These are phyloP conservation scores for Leiothrix lutea DNA, from an alignment of 2,113 vertebrate genomes.

Conservation along the genomic window DNA sequence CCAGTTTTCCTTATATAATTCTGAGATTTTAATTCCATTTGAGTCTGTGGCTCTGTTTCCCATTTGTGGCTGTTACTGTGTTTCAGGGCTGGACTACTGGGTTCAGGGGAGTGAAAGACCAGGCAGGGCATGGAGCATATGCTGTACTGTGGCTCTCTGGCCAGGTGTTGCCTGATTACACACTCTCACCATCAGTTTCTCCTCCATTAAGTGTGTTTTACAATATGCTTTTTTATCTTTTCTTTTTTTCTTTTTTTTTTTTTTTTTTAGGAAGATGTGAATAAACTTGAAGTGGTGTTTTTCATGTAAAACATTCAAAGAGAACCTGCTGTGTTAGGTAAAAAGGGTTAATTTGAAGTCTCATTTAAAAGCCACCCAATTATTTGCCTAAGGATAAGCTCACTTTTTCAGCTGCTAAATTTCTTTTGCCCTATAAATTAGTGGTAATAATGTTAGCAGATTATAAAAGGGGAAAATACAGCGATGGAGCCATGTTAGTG, in stretches of 20 bases:
- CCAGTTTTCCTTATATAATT: background rate
- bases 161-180: background rate
- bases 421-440: conserved; percentile 46
- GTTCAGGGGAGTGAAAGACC: background rate
- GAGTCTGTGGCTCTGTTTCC: background rate
- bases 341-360: conserved; percentile 43
- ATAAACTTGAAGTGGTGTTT: conserved; percentile 12
- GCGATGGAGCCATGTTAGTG: background rate
- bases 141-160: background rate
- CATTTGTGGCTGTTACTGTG: background rate
- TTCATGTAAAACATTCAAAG: conserved; percentile 2
- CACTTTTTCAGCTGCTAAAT: background rate
- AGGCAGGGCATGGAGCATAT: background rate
- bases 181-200: background rate
- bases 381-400: conserved; percentile 46
- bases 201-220: background rate
- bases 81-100: background rate
- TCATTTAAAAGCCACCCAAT: conserved; percentile 32
- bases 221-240: background rate
- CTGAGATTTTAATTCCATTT: background rate
- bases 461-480: background rate
- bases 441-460: background rate
- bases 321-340: conserved; percentile 31
- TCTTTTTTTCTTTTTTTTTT: background rate
- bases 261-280: background rate